phyloP scores from a whole-genome alignment of 2,888 invertebrate genomes.

The Phania funesta region DNA sequence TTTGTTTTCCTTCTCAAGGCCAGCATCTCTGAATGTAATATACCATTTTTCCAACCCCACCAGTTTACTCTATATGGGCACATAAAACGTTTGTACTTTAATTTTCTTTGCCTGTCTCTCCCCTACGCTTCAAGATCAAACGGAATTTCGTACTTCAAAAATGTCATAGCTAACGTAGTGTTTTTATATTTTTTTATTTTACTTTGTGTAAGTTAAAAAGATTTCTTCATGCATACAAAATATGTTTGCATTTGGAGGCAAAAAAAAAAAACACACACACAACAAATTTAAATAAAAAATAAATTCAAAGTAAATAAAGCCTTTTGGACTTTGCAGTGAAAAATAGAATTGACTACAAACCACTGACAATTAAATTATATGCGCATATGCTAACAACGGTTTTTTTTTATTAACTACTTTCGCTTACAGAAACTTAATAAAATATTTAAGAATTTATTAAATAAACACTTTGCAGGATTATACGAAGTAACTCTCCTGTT shows the following conservation, averaged over 20 bases:
- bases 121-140: conserved; percentile 32
- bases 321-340: conserved; percentile 18
- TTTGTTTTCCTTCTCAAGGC: no score
- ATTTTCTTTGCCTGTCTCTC: background rate
- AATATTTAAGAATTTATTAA: no score
- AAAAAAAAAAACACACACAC: background rate
- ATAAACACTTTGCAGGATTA: no score
- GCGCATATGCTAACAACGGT: no score
- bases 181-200: background rate
- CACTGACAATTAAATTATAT: no score
- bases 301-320: conserved; percentile 9
- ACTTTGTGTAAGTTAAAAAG: conserved; percentile 8
- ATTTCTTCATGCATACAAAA: conserved; percentile 46
- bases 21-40: background rate
- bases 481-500: no score
- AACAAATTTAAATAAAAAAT: no score
- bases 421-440: no score
- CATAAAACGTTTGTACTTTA: background rate
- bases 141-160: conserved; percentile 11
- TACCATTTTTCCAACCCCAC: background rate
- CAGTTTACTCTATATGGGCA: background rate
- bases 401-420: no score
- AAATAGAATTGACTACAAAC: no score
- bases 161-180: background rate
- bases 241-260: conserved; percentile 9